Percentiles rank a stretch among this genome's conserved stretches.
phyloP scores from a whole-genome alignment of 2,888 invertebrate genomes.

The Chrysodeixis includens region DNA sequence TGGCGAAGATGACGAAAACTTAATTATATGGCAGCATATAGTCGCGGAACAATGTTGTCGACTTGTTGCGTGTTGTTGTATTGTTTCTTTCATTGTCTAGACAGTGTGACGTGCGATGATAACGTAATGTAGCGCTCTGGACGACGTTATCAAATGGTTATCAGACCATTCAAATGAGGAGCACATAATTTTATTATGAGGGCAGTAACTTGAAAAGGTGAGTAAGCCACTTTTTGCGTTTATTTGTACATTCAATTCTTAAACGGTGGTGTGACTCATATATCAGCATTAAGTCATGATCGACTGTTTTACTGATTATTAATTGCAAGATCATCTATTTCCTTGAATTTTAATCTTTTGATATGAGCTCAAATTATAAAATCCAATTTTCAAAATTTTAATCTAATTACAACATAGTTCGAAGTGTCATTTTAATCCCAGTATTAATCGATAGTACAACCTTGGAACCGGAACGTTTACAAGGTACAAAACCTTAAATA shows the following conservation, averaged over 20 bases:
- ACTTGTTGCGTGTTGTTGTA: slow-evolving; percentile 37
- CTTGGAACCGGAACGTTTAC: neutral
- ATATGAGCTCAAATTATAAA: no score
- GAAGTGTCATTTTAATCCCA: neutral
- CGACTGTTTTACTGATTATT: neutral
- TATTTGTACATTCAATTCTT: neutral
- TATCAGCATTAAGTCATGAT: neutral
- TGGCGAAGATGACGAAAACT: neutral
- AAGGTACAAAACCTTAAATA: neutral
- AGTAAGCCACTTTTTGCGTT: neutral
- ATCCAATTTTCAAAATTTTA: no score
- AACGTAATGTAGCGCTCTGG: slow-evolving; percentile 34
- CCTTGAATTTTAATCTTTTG: no score
- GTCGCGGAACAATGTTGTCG: slow-evolving; percentile 11
- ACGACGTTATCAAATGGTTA: slow-evolving; percentile 37
- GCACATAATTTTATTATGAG: neutral
- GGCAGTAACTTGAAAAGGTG: neutral
- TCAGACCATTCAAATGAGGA: slow-evolving; percentile 5
- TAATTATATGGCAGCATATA: neutral
- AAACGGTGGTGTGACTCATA: neutral
- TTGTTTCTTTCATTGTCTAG: slow-evolving; percentile 38
- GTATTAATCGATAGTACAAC: neutral
- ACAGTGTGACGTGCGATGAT: slow-evolving; percentile 31
- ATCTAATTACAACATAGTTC: no score
- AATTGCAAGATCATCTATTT: no score